phyloP scores from a whole-genome alignment of 2,113 vertebrate species.

The Lophotis ruficrista region DNA sequence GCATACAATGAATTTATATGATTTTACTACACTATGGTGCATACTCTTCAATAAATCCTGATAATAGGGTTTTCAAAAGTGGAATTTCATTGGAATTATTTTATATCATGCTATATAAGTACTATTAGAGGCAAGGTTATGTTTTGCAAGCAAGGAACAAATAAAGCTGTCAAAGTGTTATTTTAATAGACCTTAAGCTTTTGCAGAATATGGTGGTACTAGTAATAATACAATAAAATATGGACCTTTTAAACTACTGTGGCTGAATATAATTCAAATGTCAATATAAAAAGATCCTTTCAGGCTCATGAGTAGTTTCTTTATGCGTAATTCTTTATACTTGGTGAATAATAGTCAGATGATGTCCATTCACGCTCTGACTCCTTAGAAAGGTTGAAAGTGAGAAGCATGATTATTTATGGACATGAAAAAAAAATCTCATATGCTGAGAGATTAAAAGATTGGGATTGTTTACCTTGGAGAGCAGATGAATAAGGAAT shows the following conservation, averaged over 20 bases:
- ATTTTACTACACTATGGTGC: not conserved
- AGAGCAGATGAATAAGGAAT: not conserved
- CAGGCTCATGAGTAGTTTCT: conserved; percentile 8
- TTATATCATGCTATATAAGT: conserved; percentile 34
- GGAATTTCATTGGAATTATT: conserved; percentile 46
- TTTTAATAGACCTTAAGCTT: conserved; percentile 34
- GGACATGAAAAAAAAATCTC: not conserved
- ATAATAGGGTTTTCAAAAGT: conserved; percentile 60
- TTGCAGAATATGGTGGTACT: not conserved
- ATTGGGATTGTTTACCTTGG: conserved; percentile 4
- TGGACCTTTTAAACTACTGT: conserved; percentile 27
- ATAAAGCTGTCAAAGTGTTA: conserved; percentile 47
- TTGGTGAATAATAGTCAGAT: conserved; percentile 30
- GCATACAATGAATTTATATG: not conserved
- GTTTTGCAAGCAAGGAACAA: conserved; percentile 31
- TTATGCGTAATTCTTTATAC: not conserved
- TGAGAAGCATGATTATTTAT: conserved; percentile 9
- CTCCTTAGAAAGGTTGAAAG: conserved; percentile 9
- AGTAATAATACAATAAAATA: conserved; percentile 34
- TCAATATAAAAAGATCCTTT: conserved; percentile 32
- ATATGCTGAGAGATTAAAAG: not conserved
- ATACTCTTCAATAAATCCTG: conserved; percentile 20
- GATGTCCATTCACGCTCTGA: conserved; percentile 23
- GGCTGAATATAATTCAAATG: conserved; percentile 22
- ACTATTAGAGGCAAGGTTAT: conserved; percentile 5